Base-by-base conservation (phyloP, 2,888 invertebrate species). In the Drosophila mimica region DNA sequence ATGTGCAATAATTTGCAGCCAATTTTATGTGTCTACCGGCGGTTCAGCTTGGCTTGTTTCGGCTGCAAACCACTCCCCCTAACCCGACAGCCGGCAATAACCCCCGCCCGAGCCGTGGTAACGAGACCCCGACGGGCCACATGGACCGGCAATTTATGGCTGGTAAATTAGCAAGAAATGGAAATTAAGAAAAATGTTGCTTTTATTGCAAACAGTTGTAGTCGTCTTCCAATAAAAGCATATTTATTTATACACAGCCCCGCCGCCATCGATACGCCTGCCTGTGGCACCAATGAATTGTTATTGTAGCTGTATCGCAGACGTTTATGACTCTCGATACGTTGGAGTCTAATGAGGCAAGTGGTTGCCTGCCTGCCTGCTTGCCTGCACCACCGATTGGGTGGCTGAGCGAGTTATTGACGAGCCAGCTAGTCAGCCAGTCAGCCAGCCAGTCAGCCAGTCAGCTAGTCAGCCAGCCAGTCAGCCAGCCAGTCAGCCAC, bases 1-100 rank as follows among this genome's bases (percentile, higher is more conserved):
- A 91, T 92, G 92, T 91, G 90, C 89, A 91, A 92, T 91, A 92
- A 90, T 91, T 89, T 91, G 89, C 75, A 83, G 82, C 72, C 88
- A 83, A 89, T 89, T 84, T 86, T 84, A 86, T 89, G 85, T 89
- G 89, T 84, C 83, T 84, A 89, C 84, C 81, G 89, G 71, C 72
- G 80, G 83, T 88, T 88, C 88, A 64, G 82, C 79, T 87, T 70
- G 74, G 89, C 65, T 84, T 81, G 84, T 76, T 88, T 76, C 69
- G 68, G 34, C n/a, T 17, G 40, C 17, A 30, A 30, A 30, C 57
- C 15, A 13, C 2, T 25, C 2, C 43, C n/a, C 13, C 13, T n/a
- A 28, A 3, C 3, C 1, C 49, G 11, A 3, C 36, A 11, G 20
- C 30, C 36, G 15, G 46, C 28, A 28, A 53, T 20, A 25, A 25